Base-by-base conservation (phyloP, 2,113 vertebrate species). In the Clupea harengus region DNA sequence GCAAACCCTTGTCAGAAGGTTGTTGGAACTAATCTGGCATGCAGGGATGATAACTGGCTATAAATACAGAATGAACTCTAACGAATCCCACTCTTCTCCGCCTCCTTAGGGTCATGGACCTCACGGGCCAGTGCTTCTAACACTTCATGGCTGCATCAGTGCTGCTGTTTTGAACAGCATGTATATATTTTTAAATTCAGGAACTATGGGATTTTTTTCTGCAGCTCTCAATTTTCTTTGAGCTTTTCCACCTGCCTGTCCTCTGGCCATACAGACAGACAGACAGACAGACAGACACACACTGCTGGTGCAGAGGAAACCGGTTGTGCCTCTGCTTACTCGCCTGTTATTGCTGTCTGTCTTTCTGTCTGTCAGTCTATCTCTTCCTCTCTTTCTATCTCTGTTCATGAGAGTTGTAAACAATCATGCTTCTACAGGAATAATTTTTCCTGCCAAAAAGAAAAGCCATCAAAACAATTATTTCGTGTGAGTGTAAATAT, bases 21-120 rank as follows among this genome's bases (percentile, higher is more conserved):
- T 92, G 91, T 87, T 82, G 87, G 87, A 92, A 90, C 91, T 95
- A 93, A 95, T 93, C 91, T 90, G 93, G 89, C 91, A 88, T 89
- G 83, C 85, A 89, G 91, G 89, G 84, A 89, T 89, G 92, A 93
- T 95, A 93, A 94, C 86, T 45, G 50, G 86, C 91, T 95, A 94
- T 93, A 93, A 89, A 93, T 93, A 94, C 39, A 83, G 47, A 54
- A 78, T 32, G 39, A 32, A 78, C 72, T 78, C 72, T 78, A 32
- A 78, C 25, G 11, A 78, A 32, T 78, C 72, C 39, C 72, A 39
- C 28, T 44, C 11, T 32, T 78, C 13, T 78, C 25, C 39, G 10
- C 72, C 72, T 78, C 28, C 72, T 39, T 28, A 39, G 72, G 72
- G 72, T 78, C 72, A 44, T 15, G 28, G 72, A 6, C 15, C 72